Evolutionary conservation across 1,140 invertebrate genomes (phyloP).

Genomic region (Drosophila obscura): DNA sequence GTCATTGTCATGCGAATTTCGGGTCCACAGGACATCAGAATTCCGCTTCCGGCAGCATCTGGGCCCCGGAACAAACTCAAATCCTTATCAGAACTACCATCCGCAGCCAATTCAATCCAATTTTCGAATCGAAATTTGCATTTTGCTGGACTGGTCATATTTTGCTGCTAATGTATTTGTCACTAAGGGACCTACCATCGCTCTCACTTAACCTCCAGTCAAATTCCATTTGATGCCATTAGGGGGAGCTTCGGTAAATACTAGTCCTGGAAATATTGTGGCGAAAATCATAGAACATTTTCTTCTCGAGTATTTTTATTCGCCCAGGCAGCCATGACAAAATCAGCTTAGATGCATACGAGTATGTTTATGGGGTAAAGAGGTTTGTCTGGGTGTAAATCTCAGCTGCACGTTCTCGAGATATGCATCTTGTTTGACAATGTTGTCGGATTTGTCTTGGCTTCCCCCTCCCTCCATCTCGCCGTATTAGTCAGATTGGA

Average conservation of each 20-base stretch:
- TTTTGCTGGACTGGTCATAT: slow-evolving; percentile 31
- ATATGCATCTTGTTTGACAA: slow-evolving; percentile 34
- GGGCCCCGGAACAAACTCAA: slow-evolving; percentile 17
- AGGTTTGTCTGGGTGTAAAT: slow-evolving; percentile 7
- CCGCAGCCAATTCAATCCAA: slow-evolving; percentile 35
- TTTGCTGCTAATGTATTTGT: slow-evolving; percentile 42
- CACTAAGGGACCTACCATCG: slow-evolving; percentile 24
- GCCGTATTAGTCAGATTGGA: slow-evolving; percentile 25
- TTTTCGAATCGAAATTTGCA: slow-evolving; percentile 38
- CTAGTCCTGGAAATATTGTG: not conserved
- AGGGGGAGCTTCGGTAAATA: slow-evolving; percentile 4
- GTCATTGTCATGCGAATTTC: slow-evolving; percentile 68
- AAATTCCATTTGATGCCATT: slow-evolving; percentile 20
- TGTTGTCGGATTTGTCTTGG: slow-evolving; percentile 39
- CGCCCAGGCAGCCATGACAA: no score
- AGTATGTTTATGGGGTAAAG: slow-evolving; percentile 9
- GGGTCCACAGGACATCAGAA: slow-evolving; percentile 19
- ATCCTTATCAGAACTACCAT: no score
- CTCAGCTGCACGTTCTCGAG: slow-evolving; percentile 18
- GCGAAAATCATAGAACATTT: no score
- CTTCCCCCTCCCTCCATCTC: not conserved
- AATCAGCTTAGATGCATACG: not conserved
- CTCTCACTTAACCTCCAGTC: slow-evolving; percentile 21
- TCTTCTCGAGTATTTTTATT: no score
- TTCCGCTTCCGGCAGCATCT: slow-evolving; percentile 27